Percentiles rank a stretch among this genome's conserved stretches.
These are phyloP conservation scores for Meteorus sp. DNA, from an alignment of 1,140 invertebrate genomes.

Conservation along the genomic window DNA sequence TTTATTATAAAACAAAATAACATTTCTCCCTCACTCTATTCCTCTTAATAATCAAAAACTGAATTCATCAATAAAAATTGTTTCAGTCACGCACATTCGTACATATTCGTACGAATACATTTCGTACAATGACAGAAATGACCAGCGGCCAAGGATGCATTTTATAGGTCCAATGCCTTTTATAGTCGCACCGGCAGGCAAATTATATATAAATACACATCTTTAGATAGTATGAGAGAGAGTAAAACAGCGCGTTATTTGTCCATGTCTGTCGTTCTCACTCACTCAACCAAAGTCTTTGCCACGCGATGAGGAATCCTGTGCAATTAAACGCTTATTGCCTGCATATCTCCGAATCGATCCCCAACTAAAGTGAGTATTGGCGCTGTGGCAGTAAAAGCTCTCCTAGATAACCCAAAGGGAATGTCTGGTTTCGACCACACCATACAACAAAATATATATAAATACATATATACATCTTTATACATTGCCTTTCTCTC, in stretches of 20 bases:
- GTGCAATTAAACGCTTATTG: conserved; percentile 61
- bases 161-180: conserved; percentile 60
- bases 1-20: too few species aligned
- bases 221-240: conserved; percentile 46
- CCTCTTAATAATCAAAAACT: neutral
- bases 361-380: conserved; percentile 57
- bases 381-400: conserved; percentile 53
- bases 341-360: conserved; percentile 60
- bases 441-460: too few species aligned
- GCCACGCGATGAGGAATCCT: conserved; percentile 54
- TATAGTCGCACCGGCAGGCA: conserved; percentile 47
- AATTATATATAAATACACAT: neutral
- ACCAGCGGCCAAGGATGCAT: conserved; percentile 54
- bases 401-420: conserved; percentile 47
- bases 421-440: too few species aligned
- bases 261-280: too few species aligned
- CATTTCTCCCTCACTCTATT: too few species aligned
- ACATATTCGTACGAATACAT: too few species aligned
- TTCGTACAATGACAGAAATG: conserved; percentile 45
- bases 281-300: conserved; percentile 4
- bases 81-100: too few species aligned
- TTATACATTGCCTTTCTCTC: too few species aligned
- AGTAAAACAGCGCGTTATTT: too few species aligned
- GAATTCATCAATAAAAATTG: neutral
- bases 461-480: too few species aligned